Evolutionary conservation across 2,888 invertebrate species (phyloP), one percentile per base, ranked within the genome.

Genomic region (Chirona hameri): DNA sequence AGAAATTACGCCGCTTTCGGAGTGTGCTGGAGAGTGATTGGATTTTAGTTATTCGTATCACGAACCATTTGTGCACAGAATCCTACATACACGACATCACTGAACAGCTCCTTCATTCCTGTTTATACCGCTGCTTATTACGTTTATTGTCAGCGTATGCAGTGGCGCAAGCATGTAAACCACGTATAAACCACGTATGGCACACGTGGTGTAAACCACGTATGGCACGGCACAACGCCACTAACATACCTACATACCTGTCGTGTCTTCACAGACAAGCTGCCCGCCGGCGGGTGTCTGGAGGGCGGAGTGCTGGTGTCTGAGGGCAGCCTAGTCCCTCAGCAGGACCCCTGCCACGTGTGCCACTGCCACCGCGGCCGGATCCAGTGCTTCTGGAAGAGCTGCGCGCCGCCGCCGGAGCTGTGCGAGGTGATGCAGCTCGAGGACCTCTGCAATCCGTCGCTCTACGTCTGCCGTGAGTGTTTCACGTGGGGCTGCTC

Each of bases 401-500:
- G 85, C 48, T 87, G 86, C 80, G 86, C 86, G n/a, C 85, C 86
- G 46, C 84, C 86, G 52, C 87, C 86, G 0, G 85, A 85, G 79
- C 86, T 86, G 29, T 87, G 87, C 82, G 82, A 84, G 0, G 85
- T 85, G 21, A 84, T 86, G 82, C 84, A 84, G 65, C 85, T 85
- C 76, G 84, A 86, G 39, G 85, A 85, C 29, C 84, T 84, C 31
- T 87, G 87, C 84, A 86, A 86, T 83, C 85, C 86, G 31, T 86
- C 86, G 7, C 85, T 86, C 39, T 87, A 87, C 84, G 83, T 86
- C 46, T 87, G 87, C 83, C 84, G 87, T 87, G 84, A 86, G 86
- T 86, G 18, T 52, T 52, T 52, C 39, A 7, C 39, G 39, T 39
- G 24, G 24, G 55, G 18, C 55, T 18, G 55, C 18, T 55, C 14